Base-by-base conservation (phyloP, 64 coral and sea anemone genomes). In the Pachyseris speciosa region DNA sequence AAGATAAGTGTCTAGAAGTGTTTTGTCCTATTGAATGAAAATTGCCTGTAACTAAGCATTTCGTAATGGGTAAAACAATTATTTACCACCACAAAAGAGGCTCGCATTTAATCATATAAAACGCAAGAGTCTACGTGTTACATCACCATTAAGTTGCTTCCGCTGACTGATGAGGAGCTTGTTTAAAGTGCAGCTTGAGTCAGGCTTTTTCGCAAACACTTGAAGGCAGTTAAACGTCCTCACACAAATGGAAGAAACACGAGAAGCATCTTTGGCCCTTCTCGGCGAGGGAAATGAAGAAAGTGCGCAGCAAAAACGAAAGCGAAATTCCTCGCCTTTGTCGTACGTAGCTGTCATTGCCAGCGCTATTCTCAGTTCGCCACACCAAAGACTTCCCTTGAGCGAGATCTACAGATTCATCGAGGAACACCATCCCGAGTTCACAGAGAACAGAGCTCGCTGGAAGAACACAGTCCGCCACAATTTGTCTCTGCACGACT, bases 381-480 rank as follows among this genome's bases (percentile, higher is more conserved):
- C 90, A 17, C 31, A 43, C 5, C 85, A 85, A 52, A 86, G 69
- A 16, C 36, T 74, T 9, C 85, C 90, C 0, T 72, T 92, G 20
- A 31, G 69, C 32, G 83, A 86, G 36, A 86, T 92, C 32, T 92
- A 92, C 70, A 74, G 31, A 16, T 85, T 77, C 22, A 92, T 92
- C 34, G 40, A 75, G 53, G 7, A 77, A 13, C 17, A 64, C 44
- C 86, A 49, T 37, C 59, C 69, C 4, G 80, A 78, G 25, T 86
- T 92, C 50, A 76, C 72, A 26, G 69, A 73, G 51, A 65, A 71
- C 68, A 77, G 90, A 10, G 71, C 60, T 2, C 68, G 90, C 4
- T 92, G 90, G 90, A 92, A 86, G 43, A 92, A 92, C 83, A 92
- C 90, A 0, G 90, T 92, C 9, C 83, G 90, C 20, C 90, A 92